These are phyloP conservation scores for Austrofundulus limnaeus DNA, from an alignment of 2,113 vertebrate species.

Conservation along the genomic window DNA sequence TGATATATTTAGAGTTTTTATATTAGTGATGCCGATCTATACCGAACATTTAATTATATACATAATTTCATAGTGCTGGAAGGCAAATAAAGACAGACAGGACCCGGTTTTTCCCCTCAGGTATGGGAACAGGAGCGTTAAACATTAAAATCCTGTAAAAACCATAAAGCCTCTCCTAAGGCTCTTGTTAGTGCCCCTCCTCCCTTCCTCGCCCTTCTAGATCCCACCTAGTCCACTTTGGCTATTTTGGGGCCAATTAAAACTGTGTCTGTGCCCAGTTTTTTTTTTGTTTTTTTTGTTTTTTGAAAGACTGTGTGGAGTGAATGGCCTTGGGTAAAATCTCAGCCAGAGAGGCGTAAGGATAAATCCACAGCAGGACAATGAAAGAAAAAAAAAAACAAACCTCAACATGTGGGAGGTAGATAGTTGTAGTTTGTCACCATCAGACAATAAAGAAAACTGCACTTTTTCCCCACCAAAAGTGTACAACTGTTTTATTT, in stretches of 20 bases:
- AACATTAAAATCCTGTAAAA: conserved; percentile 54
- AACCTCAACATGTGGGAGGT: conserved; percentile 17
- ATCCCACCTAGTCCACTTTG: conserved; percentile 42
- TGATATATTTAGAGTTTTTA: background rate
- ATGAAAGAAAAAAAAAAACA: conserved; percentile 22
- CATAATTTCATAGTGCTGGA: conserved; percentile 26
- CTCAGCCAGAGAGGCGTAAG: conserved; percentile 38
- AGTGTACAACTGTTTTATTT: background rate
- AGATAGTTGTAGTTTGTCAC: background rate
- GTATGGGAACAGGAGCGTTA: conserved; percentile 32
- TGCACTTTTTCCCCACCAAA: too few species aligned
- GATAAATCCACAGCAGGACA: conserved; percentile 53
- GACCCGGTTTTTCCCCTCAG: conserved; percentile 12
- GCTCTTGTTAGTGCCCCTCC: conserved; percentile 8
- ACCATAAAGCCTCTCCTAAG: conserved; percentile 31
- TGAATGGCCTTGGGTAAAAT: conserved; percentile 55
- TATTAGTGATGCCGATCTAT: background rate
- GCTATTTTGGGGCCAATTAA: conserved; percentile 74
- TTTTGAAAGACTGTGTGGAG: conserved; percentile 29
- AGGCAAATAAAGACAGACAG: conserved; percentile 12
- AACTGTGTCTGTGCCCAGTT: conserved; percentile 21
- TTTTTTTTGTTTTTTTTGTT: too few species aligned
- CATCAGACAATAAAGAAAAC: too few species aligned
- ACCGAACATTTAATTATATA: conserved; percentile 4
- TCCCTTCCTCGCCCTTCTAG: conserved; percentile 22